phyloP scores from a whole-genome alignment of 1,140 invertebrate genomes.

The Cydia fagiglandana region DNA sequence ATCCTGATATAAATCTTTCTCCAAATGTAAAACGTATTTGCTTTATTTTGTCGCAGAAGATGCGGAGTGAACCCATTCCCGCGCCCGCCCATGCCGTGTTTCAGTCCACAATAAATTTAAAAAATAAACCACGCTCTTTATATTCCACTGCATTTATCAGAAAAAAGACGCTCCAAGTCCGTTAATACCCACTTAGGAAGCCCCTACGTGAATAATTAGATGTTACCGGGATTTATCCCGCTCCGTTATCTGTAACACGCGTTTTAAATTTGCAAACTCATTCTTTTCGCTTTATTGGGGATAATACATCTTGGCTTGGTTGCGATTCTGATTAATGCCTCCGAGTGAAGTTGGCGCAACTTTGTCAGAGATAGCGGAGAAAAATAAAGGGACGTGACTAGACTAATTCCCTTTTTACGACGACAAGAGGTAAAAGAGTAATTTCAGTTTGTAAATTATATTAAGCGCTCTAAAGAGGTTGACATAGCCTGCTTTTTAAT shows the following conservation, averaged over 20 bases:
- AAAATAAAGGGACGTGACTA: conserved; percentile 75
- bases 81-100: conserved; percentile 68
- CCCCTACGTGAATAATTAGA: conserved; percentile 78
- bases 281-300: conserved; percentile 76
- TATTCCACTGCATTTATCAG: conserved; percentile 68
- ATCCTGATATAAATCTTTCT: not conserved
- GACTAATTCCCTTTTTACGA: conserved; percentile 69
- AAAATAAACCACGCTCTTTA: conserved; percentile 69
- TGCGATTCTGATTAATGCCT: conserved; percentile 77
- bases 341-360: conserved; percentile 66
- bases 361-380: conserved; percentile 73
- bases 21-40: conserved; percentile 50
- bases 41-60: conserved; percentile 56
- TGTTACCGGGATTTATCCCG: conserved; percentile 70
- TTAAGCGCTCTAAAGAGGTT: conserved; percentile 35
- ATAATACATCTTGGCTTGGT: conserved; percentile 73
- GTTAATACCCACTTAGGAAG: conserved; percentile 72
- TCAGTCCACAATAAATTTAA: conserved; percentile 54
- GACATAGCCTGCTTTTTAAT: conserved; percentile 28
- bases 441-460: conserved; percentile 46
- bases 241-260: conserved; percentile 72
- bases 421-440: conserved; percentile 50
- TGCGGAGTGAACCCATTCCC: conserved; percentile 34
- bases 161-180: conserved; percentile 57
- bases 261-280: conserved; percentile 77